phyloP scores from a whole-genome alignment of 2,113 vertebrate genomes.

The Lampris incognitus region DNA sequence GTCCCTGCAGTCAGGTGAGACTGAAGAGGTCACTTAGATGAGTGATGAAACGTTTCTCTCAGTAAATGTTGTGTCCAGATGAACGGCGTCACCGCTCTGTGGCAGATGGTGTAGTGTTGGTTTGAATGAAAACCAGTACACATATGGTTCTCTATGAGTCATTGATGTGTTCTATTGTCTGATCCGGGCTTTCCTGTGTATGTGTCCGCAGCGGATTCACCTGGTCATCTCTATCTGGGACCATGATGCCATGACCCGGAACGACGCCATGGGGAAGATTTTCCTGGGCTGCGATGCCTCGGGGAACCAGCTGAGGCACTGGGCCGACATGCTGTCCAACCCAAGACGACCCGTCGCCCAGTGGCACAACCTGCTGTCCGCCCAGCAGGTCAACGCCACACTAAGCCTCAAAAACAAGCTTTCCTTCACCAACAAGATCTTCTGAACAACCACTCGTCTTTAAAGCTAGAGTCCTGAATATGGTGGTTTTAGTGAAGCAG shows the following conservation, averaged over 20 bases:
- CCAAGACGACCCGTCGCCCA: constrained; percentile 90
- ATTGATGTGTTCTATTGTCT: background rate
- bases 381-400: constrained; percentile 84
- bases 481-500: too few species aligned
- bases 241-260: constrained; percentile 89
- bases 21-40: too few species aligned
- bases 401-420: constrained; percentile 83
- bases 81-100: too few species aligned
- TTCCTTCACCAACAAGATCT: constrained; percentile 69
- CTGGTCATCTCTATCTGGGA: constrained; percentile 95
- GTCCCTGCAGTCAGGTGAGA: too few species aligned
- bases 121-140: too few species aligned
- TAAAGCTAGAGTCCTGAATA: too few species aligned
- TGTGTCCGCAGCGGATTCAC: constrained; percentile 84
- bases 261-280: constrained; percentile 91
- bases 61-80: too few species aligned
- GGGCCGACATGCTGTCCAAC: constrained; percentile 96
- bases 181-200: too few species aligned
- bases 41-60: too few species aligned
- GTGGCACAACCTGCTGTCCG: constrained; percentile 91
- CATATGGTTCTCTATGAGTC: too few species aligned
- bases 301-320: constrained; percentile 91
- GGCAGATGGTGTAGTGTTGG: too few species aligned
- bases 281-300: constrained; percentile 87
- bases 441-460: constrained; percentile 40